A percentile compares a stretch with the other conserved stretches of the same genome.
phyloP scores from a whole-genome alignment of 2,797 vertebrate species.

The Lagocephalus sceleratus region DNA sequence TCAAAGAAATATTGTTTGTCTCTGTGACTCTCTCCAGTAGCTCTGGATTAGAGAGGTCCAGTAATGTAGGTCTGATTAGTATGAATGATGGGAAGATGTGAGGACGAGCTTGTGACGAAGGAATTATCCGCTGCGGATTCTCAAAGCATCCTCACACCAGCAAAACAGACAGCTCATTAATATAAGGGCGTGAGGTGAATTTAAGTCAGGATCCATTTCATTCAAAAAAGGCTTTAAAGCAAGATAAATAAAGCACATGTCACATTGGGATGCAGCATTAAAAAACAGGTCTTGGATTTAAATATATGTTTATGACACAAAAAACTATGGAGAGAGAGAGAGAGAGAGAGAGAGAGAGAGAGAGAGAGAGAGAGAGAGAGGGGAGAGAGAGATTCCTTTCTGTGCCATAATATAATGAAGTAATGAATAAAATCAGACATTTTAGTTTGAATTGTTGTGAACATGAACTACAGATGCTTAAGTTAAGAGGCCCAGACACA shows the following conservation, averaged over 20 bases:
- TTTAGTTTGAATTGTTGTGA: too few species aligned
- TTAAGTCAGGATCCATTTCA: background rate
- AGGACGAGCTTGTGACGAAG: slow-evolving; percentile 9
- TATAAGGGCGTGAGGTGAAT: background rate
- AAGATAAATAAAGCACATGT: background rate
- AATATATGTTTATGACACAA: too few species aligned
- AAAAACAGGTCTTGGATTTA: too few species aligned
- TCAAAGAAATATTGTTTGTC: slow-evolving; percentile 59
- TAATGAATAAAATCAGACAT: too few species aligned
- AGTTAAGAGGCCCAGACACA: too few species aligned
- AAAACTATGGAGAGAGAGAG: too few species aligned
- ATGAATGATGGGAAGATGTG: slow-evolving; percentile 35
- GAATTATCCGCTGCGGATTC: slow-evolving; percentile 2
- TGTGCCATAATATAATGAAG: too few species aligned
- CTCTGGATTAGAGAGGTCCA: slow-evolving; percentile 45
- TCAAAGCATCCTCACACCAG: slow-evolving; percentile 9
- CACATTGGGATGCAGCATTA: too few species aligned
- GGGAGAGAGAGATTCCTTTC: too few species aligned
- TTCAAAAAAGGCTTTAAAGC: background rate
- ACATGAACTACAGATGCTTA: too few species aligned
- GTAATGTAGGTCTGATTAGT: slow-evolving; percentile 48
- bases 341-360: too few species aligned
- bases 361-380: too few species aligned
- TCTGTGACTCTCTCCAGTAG: slow-evolving; percentile 63
- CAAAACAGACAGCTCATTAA: slow-evolving; percentile 7